These are phyloP conservation scores for Drosophila athabasca DNA, from an alignment of 1,140 invertebrate genomes.

Conservation along the genomic window DNA sequence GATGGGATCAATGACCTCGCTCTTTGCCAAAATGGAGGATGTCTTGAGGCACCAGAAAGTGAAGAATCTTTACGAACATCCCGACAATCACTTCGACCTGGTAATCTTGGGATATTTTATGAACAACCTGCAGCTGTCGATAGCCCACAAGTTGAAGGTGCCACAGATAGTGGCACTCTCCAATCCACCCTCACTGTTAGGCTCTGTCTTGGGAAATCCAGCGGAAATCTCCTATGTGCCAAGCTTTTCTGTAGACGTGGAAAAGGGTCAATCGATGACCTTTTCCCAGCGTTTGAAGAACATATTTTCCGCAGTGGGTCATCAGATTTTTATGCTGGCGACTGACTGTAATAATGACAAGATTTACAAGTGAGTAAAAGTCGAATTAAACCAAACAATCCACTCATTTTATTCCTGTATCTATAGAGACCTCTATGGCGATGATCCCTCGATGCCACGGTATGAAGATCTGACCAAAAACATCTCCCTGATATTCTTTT, in stretches of 20 bases:
- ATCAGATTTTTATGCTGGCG: conserved; percentile 3
- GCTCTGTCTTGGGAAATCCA: conserved; percentile 59
- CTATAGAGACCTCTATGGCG: conserved; percentile 42
- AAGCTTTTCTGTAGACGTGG: not conserved
- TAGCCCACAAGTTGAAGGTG: conserved; percentile 65
- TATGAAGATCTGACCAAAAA: conserved; percentile 59
- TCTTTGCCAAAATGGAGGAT: conserved; percentile 47
- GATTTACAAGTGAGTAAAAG: conserved; percentile 39
- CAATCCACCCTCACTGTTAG: conserved; percentile 27
- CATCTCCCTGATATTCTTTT: conserved; percentile 58
- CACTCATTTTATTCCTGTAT: fast-evolving
- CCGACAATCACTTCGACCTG: conserved; percentile 63
- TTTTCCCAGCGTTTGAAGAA: conserved; percentile 42
- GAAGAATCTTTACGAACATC: conserved; percentile 55
- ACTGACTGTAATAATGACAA: conserved; percentile 34
- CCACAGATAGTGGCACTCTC: conserved; percentile 49
- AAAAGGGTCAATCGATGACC: conserved; percentile 19
- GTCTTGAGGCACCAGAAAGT: conserved; percentile 43
- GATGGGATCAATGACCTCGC: conserved; percentile 12
- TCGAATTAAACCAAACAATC: fast-evolving
- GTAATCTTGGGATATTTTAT: conserved; percentile 64
- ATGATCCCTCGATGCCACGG: conserved; percentile 37
- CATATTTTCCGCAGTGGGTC: not conserved
- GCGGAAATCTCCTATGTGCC: conserved; percentile 57
- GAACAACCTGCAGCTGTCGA: conserved; percentile 63